phyloP scores from a whole-genome alignment of 2,113 vertebrate genomes.

The Chinchilla lanigera region DNA sequence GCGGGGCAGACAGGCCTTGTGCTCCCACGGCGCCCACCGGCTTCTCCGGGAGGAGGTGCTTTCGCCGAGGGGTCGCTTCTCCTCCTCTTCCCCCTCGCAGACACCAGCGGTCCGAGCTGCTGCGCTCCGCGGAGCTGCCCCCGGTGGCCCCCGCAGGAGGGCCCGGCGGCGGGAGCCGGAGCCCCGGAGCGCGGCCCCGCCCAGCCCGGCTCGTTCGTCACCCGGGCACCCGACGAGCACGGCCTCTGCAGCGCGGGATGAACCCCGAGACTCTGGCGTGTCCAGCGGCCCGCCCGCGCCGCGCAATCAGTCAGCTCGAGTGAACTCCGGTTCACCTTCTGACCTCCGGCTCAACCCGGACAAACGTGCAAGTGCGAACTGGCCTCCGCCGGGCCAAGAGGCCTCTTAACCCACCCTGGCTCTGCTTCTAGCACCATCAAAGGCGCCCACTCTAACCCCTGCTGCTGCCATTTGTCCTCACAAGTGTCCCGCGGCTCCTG shows the following conservation, averaged over 20 bases:
- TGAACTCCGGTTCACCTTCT: slow-evolving; percentile 91
- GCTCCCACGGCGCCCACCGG: neutral
- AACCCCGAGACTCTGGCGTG: slow-evolving; percentile 84
- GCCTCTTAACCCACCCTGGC: neutral
- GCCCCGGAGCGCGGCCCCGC: neutral
- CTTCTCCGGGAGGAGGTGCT: fast-evolving
- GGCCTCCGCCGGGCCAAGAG: slow-evolving; percentile 43
- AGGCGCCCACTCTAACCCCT: slow-evolving; percentile 21
- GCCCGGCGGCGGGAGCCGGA: slow-evolving; percentile 32
- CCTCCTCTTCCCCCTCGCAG: neutral
- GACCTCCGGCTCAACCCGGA: slow-evolving; percentile 88
- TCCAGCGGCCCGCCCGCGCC: slow-evolving; percentile 71
- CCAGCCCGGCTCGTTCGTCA: slow-evolving; percentile 85
- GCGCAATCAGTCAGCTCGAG: slow-evolving; percentile 79
- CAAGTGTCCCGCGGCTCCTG: neutral
- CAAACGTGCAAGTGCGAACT: slow-evolving; percentile 84
- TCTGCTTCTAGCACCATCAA: neutral
- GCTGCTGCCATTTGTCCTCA: neutral
- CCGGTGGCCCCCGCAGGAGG: neutral
- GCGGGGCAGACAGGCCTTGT: neutral
- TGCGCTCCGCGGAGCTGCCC: neutral
- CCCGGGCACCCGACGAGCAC: no score
- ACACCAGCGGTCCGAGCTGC: fast-evolving
- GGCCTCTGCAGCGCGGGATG: slow-evolving; percentile 77
- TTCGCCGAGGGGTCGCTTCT: fast-evolving